Evolutionary conservation across 1,140 invertebrate species (phyloP), one percentile per base, ranked within the genome.

Genomic region (Bombus haemorrhoidalis): DNA sequence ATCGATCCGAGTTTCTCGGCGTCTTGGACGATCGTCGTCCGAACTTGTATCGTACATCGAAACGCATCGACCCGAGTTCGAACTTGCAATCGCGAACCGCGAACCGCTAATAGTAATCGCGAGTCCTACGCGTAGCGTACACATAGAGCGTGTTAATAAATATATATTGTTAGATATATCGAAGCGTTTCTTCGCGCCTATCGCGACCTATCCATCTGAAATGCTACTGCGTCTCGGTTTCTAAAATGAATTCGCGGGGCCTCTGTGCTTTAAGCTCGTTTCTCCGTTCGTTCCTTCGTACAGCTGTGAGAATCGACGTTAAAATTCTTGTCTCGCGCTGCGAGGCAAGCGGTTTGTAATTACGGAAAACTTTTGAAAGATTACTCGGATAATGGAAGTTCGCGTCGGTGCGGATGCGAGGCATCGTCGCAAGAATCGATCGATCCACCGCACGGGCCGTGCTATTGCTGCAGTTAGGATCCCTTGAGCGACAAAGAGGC

Each of bases 401-500:
- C 93, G 92, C 93, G 92, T 43, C 89, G 64, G 2, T 91, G 92
- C 68, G 93, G 91, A 71, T 93, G 91, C 59, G 86, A 91, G 28
- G 81, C 74, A 86, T 72, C 89, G 47, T 43, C 80, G 18, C 73
- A 6, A 10, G 62, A 74, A 83, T 39, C 84, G 62, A 78, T 81
- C 18, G 86, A 94, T 64, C 86, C 90, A 74, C 87, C 92, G 39
- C 64, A 89, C 43, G 92, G 92, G 69, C 81, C 88, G 3, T 91
- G 87, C 81, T 93, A 92, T 73, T 92, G 90, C 82, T 93, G 93
- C 80, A 83, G 82, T 59, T 92, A 92, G 81, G 89, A 93, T 81
- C 93, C 93, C 9, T 92, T 89, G 77, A 87, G 66, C 34, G 91
- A 94, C 80, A 85, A 89, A 37, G 92, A 94, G 57, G 66, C 89